Percentiles rank a stretch among this genome's conserved stretches.
Evolutionary conservation across 2,797 vertebrate species (phyloP).

Genomic region (Triplophysa bombifrons): DNA sequence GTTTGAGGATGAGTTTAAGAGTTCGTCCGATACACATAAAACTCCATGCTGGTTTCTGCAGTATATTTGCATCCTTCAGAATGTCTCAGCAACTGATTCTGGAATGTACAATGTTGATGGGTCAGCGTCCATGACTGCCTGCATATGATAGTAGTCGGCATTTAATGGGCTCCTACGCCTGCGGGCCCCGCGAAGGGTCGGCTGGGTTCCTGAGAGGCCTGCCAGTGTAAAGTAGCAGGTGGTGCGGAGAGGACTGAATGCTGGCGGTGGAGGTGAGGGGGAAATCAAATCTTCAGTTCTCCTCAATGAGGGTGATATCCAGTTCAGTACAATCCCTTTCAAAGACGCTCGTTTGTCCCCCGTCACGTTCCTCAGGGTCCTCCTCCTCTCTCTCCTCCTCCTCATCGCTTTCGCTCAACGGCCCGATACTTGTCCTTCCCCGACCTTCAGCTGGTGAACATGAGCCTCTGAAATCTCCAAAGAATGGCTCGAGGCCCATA

Average conservation of each 20-base stretch:
- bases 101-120: conserved; percentile 75
- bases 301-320: conserved; percentile 91
- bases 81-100: conserved; percentile 64
- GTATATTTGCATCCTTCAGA: conserved; percentile 60
- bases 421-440: conserved; percentile 79
- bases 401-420: conserved; percentile 88
- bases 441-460: conserved; percentile 80
- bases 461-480: conserved; percentile 77
- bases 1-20: conserved; percentile 50
- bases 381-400: conserved; percentile 77
- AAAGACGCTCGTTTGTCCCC: conserved; percentile 83
- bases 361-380: conserved; percentile 67
- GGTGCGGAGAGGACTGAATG: conserved; percentile 57
- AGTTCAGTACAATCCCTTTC: conserved; percentile 93
- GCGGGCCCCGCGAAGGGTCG: conserved; percentile 70
- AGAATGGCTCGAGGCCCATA: conserved; percentile 76
- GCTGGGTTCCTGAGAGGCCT: conserved; percentile 79
- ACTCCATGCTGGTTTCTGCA: conserved; percentile 55
- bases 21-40: conserved; percentile 46
- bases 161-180: conserved; percentile 61
- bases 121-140: conserved; percentile 75
- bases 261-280: conserved; percentile 56
- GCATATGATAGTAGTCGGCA: conserved; percentile 67
- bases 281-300: conserved; percentile 79
- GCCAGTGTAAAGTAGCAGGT: conserved; percentile 69